These are phyloP conservation scores for Stomatorhinus walkeri DNA, from an alignment of 2,797 vertebrate species.

Conservation along the genomic window DNA sequence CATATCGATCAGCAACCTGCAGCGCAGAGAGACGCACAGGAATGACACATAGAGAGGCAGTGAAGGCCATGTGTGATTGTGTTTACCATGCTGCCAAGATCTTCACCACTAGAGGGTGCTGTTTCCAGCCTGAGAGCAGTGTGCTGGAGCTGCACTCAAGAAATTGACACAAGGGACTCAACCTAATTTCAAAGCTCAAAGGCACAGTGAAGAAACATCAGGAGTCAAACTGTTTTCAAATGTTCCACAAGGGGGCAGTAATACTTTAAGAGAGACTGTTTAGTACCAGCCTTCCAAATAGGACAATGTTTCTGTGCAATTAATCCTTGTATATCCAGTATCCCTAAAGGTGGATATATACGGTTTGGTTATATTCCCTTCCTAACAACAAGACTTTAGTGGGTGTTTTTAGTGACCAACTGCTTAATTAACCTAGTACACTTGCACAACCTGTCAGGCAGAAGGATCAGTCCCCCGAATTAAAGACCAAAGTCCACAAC, in stretches of 20 bases:
- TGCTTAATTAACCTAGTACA: background rate
- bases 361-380: background rate
- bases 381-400: background rate
- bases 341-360: background rate
- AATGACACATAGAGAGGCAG: background rate
- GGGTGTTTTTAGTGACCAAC: background rate
- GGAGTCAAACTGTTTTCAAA: background rate
- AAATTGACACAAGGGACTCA: background rate
- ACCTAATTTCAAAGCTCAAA: background rate
- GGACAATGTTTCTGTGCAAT: background rate
- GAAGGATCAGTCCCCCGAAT: background rate
- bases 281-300: background rate
- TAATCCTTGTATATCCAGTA: background rate
- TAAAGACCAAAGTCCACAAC: background rate
- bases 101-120: background rate
- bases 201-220: background rate
- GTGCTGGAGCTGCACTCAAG: background rate
- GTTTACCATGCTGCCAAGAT: background rate
- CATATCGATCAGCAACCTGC: slow-evolving; percentile 87
- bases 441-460: background rate
- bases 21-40: background rate
- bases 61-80: background rate
- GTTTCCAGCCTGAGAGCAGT: background rate
- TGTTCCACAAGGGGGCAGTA: background rate
- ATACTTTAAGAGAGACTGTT: background rate